These are phyloP conservation scores for Drosophila pandora DNA, from an alignment of 1,140 invertebrate species.

Conservation along the genomic window DNA sequence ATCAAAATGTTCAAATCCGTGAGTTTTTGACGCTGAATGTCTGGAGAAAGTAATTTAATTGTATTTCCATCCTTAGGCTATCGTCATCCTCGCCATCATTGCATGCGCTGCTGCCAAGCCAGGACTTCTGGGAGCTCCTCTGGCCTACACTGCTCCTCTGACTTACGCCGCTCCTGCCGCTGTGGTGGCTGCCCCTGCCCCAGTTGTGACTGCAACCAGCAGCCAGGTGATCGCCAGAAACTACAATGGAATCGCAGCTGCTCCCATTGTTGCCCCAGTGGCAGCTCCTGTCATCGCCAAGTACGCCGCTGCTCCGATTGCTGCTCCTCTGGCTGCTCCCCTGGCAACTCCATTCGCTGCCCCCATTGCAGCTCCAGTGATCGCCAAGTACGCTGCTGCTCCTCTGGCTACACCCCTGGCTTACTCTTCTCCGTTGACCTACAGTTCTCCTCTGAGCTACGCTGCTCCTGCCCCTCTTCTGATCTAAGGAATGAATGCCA, in stretches of 20 bases:
- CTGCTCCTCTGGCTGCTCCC: constrained; percentile 39
- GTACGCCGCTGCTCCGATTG: constrained; percentile 39
- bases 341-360: constrained; percentile 30
- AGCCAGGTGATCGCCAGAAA: constrained; percentile 84
- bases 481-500: too few species aligned
- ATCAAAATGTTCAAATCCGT: constrained; percentile 71
- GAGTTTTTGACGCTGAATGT: constrained; percentile 21
- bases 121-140: constrained; percentile 44
- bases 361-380: constrained; percentile 31
- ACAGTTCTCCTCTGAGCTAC: too few species aligned
- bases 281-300: constrained; percentile 46
- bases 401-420: constrained; percentile 23
- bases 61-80: constrained; percentile 36
- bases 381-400: too few species aligned
- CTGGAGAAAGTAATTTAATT: neutral
- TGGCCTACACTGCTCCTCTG: constrained; percentile 58
- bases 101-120: constrained; percentile 75
- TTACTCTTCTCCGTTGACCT: too few species aligned
- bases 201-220: constrained; percentile 83
- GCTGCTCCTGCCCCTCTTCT: too few species aligned
- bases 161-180: constrained; percentile 60
- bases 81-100: constrained; percentile 76
- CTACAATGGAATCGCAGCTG: constrained; percentile 80
- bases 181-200: constrained; percentile 66
- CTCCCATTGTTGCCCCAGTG: constrained; percentile 59